phyloP scores from a whole-genome alignment of 2,888 invertebrate genomes.

The Drosophila incognita region DNA sequence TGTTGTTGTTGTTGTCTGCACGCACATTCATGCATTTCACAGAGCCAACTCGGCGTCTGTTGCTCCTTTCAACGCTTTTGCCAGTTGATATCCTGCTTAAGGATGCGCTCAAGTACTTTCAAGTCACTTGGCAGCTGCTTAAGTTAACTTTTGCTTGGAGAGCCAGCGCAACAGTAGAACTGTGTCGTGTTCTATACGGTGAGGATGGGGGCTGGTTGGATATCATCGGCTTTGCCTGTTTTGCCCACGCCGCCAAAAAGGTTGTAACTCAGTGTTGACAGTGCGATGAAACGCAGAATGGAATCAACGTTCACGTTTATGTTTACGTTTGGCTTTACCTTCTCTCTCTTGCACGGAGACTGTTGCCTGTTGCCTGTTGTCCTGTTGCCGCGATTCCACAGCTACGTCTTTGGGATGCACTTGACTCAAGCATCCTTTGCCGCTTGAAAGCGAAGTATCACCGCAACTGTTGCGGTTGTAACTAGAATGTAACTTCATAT shows the following conservation, averaged over 20 bases:
- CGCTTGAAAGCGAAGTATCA: slow-evolving; percentile 71
- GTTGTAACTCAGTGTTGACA: slow-evolving; percentile 60
- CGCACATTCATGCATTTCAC: slow-evolving; percentile 51
- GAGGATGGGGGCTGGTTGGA: background rate
- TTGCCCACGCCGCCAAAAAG: background rate
- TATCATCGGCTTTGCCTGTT: background rate
- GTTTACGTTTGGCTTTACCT: slow-evolving; percentile 8
- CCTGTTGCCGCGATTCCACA: background rate
- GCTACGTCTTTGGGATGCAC: slow-evolving; percentile 55
- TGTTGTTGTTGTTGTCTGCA: slow-evolving; percentile 25
- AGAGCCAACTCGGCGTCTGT: slow-evolving; percentile 22
- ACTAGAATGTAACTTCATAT: slow-evolving; percentile 17
- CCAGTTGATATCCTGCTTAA: slow-evolving; percentile 82
- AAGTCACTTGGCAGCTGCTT: slow-evolving; percentile 81
- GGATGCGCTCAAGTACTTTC: slow-evolving; percentile 81
- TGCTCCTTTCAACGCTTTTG: slow-evolving; percentile 74
- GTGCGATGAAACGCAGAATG: slow-evolving; percentile 50
- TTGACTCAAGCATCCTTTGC: slow-evolving; percentile 68
- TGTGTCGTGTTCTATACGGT: background rate
- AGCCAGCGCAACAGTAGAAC: slow-evolving; percentile 8
- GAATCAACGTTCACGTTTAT: slow-evolving; percentile 50
- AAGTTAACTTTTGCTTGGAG: slow-evolving; percentile 73
- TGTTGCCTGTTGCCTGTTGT: slow-evolving; percentile 14
- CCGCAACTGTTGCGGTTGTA: slow-evolving; percentile 74
- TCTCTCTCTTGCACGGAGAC: slow-evolving; percentile 3